Percentiles rank a stretch among this genome's conserved stretches.
phyloP scores from a whole-genome alignment of 2,888 invertebrate genomes.

The Stegana nigrithorax region DNA sequence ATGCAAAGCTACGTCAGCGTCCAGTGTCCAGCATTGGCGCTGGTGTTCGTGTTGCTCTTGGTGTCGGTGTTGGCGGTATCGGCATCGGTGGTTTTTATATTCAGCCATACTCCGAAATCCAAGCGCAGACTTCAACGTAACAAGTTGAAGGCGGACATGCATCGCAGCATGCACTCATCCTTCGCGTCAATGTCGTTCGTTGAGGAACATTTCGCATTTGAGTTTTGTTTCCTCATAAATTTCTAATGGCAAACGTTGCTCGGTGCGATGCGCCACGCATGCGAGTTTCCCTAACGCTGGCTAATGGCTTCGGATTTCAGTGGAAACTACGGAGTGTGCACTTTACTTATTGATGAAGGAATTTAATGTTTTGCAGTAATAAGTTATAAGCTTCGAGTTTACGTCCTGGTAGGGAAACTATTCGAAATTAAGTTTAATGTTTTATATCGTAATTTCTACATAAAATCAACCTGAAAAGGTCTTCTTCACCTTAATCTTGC shows the following conservation, averaged over 20 bases:
- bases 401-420: no score
- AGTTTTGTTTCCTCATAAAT: slow-evolving; percentile 9
- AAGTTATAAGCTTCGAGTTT: no score
- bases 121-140: not conserved
- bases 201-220: slow-evolving; percentile 1
- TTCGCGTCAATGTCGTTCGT: not conserved
- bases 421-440: no score
- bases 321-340: no score
- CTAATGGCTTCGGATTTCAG: no score
- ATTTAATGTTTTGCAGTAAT: no score
- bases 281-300: no score
- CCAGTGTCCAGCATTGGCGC: not conserved
- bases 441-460: no score
- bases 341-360: no score
- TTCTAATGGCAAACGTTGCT: not conserved
- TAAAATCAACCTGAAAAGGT: no score
- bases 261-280: not conserved
- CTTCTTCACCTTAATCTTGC: no score
- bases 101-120: not conserved
- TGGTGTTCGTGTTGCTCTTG: not conserved
- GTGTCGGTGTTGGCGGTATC: not conserved
- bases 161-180: not conserved
- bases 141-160: slow-evolving; percentile 4
- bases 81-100: slow-evolving; percentile 8
- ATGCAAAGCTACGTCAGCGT: no score